A percentile compares a stretch with the other conserved stretches of the same genome.
Evolutionary conservation across 2,797 vertebrate genomes (phyloP).

Genomic region (Xyrichtys novacula): DNA sequence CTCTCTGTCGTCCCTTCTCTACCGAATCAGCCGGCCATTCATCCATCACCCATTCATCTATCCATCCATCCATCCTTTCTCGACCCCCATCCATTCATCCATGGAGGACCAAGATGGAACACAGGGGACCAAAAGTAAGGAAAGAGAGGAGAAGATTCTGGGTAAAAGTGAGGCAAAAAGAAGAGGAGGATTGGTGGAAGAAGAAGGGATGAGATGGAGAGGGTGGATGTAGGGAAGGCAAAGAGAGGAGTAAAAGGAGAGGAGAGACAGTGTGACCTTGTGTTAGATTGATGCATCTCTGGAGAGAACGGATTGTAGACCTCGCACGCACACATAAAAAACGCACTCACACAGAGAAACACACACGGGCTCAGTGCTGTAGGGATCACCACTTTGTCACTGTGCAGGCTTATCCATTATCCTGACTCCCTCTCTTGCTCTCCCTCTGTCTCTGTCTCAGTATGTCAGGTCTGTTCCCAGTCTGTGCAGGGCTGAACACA

Average conservation of each 20-base stretch:
- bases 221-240: slow-evolving; percentile 11
- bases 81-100: slow-evolving; percentile 60
- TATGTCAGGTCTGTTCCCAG: slow-evolving; percentile 55
- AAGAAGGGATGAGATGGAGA: slow-evolving; percentile 13
- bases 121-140: slow-evolving; percentile 35
- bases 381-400: slow-evolving; percentile 78
- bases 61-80: slow-evolving; percentile 38
- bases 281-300: slow-evolving; percentile 79
- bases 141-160: slow-evolving; percentile 34
- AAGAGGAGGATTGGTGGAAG: slow-evolving; percentile 3
- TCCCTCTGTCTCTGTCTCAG: slow-evolving; percentile 46
- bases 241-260: slow-evolving; percentile 39
- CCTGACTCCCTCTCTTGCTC: slow-evolving; percentile 40
- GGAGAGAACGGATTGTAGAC: slow-evolving; percentile 69
- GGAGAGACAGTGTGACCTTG: slow-evolving; percentile 72
- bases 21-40: slow-evolving; percentile 52
- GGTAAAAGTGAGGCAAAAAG: not conserved
- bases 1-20: slow-evolving; percentile 57
- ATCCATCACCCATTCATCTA: slow-evolving; percentile 72
- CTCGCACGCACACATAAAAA: slow-evolving; percentile 22
- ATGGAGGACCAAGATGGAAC: slow-evolving; percentile 47
- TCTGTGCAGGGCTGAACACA: slow-evolving; percentile 38
- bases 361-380: slow-evolving; percentile 37
- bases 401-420: slow-evolving; percentile 71
- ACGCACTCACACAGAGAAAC: slow-evolving; percentile 4